phyloP scores from a whole-genome alignment of 2,113 vertebrate genomes.

The Chaetodon auriga region DNA sequence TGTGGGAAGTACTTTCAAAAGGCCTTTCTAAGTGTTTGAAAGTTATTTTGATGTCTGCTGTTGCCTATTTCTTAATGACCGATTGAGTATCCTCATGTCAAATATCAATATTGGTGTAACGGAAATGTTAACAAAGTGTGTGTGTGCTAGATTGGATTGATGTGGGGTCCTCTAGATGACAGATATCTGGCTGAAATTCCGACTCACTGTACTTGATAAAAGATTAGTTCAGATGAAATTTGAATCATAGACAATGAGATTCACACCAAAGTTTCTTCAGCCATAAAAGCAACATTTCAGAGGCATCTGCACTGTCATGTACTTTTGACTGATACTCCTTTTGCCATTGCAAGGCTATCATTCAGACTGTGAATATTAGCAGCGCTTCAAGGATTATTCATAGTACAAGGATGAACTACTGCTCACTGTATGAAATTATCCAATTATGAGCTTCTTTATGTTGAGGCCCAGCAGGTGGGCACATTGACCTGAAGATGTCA shows the following conservation, averaged over 20 bases:
- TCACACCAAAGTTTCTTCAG: background rate
- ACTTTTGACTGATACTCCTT: slow-evolving; percentile 1
- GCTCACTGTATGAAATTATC: slow-evolving; percentile 29
- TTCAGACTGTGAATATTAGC: slow-evolving; percentile 25
- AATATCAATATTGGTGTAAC: background rate
- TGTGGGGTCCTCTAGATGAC: background rate
- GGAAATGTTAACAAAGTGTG: background rate
- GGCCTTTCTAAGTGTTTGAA: too few species aligned
- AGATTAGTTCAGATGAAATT: background rate
- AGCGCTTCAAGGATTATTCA: slow-evolving; percentile 25
- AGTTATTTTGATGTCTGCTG: background rate
- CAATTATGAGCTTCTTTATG: slow-evolving; percentile 42
- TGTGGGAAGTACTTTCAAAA: too few species aligned
- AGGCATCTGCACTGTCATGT: slow-evolving; percentile 5
- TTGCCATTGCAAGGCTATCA: slow-evolving; percentile 5
- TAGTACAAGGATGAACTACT: slow-evolving; percentile 16
- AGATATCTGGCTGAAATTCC: slow-evolving; percentile 7
- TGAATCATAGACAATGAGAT: background rate
- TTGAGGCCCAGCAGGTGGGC: slow-evolving; percentile 20
- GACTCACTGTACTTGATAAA: background rate
- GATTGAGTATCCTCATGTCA: background rate
- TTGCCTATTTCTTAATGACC: background rate
- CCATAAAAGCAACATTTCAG: background rate
- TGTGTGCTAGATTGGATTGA: background rate
- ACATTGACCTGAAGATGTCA: slow-evolving; percentile 43